Evolutionary conservation across 2,113 vertebrate species (phyloP).

Genomic region (Larimichthys polyactis): DNA sequence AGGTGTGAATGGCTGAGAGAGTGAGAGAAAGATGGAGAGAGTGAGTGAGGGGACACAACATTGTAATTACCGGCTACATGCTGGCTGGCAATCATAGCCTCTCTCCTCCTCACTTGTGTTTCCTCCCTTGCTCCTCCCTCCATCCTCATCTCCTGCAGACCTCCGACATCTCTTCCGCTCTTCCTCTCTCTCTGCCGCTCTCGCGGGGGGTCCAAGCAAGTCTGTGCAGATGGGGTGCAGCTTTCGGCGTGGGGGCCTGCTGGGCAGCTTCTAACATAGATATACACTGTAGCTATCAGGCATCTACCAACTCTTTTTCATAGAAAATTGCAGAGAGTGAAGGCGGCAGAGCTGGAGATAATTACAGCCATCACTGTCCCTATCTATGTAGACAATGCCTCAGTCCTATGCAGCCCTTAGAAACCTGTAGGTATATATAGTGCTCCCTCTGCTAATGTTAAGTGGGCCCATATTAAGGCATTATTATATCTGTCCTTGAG

Average conservation of each 20-base stretch:
- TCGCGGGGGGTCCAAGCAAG: conserved; percentile 48
- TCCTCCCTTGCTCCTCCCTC: conserved; percentile 49
- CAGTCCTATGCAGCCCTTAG: neutral
- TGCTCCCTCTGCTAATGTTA: conserved; percentile 10
- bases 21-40: conserved; percentile 37
- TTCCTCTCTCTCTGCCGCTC: conserved; percentile 23
- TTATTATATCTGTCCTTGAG: conserved; percentile 5
- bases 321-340: conserved; percentile 38
- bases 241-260: conserved; percentile 50
- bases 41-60: conserved; percentile 58
- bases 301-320: conserved; percentile 32
- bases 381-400: conserved; percentile 2
- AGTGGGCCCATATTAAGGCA: neutral
- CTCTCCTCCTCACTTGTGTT: conserved; percentile 61
- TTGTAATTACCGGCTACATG: conserved; percentile 77
- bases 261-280: conserved; percentile 53
- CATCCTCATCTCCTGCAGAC: conserved; percentile 57
- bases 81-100: conserved; percentile 78
- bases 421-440: conserved; percentile 24
- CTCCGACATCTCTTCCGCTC: conserved; percentile 46
- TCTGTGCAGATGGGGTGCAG: conserved; percentile 50
- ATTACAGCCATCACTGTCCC: conserved; percentile 51
- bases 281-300: conserved; percentile 39
- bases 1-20: conserved; percentile 64
- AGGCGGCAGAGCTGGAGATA: conserved; percentile 23